Evolutionary conservation across 2,113 vertebrate genomes (phyloP), one percentile per base, ranked within the genome.

Genomic region (Leptodactylus fuscus): DNA sequence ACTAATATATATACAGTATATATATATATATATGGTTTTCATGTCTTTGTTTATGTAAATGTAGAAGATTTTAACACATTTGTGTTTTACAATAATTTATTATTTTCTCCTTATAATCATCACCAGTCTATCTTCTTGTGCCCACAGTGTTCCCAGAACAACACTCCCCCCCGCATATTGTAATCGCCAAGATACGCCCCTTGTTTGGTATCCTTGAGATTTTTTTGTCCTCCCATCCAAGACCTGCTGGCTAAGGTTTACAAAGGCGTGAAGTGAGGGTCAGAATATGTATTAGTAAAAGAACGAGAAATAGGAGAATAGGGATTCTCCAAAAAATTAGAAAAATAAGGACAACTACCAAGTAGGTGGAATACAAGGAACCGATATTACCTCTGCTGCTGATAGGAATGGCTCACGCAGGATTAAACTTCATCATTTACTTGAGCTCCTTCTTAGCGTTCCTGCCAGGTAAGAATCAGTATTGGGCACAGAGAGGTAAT

Each of bases 191-290:
- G 74, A 69, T 69, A 77, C 82, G 71, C 74, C 74, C 60, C 60
- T 12, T 36, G 83, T 78, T 58, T 70, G 11, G 16, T 85, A 79
- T 80, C 84, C 83, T 85, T 85, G 83, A 85, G 27, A 71, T 32
- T 70, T 32, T 70, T 78, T 27, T 84, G 24, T 48, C n/a, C 75
- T 85, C 49, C 38, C 49, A 48, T 86, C 77, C 41, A 24, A 79
- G 65, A 81, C 84, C 84, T 86, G 76, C 76, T 44, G 34, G 24
- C 15, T 41, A n/a, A 69, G 46, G 48, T 27, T 48, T 48, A 53
- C 27, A 41, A 18, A 41, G 32, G 11, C 36, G 62, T 2, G 20
- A 84, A 5, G 55, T 44, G 41, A 44, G 41, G 41, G 41, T 44
- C 46, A 48, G 46, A 48, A 7, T 49, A 5, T 82, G 18, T 22